phyloP scores from a whole-genome alignment of 1,140 invertebrate species.

The Condylostylus longicornis region DNA sequence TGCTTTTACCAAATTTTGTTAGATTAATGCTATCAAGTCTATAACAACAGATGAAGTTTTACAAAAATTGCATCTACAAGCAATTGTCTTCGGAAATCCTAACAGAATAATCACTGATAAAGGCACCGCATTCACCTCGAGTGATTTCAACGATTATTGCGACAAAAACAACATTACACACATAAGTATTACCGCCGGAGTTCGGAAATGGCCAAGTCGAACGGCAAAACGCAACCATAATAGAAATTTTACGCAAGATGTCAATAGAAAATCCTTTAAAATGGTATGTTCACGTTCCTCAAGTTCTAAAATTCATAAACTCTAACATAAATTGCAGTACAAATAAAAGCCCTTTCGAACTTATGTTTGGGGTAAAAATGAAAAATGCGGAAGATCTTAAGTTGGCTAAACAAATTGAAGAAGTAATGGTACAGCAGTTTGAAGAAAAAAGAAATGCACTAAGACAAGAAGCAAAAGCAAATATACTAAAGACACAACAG shows the following conservation, averaged over 20 bases:
- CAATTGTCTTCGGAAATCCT: constrained; percentile 22
- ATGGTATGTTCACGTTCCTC: no score
- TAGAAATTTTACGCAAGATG: no score
- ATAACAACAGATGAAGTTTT: constrained; percentile 13
- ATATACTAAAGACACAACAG: background rate
- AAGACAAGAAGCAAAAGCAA: background rate
- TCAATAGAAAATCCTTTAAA: no score
- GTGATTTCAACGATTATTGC: constrained; percentile 23
- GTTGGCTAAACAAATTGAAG: background rate
- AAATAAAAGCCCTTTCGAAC: background rate
- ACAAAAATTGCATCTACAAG: constrained; percentile 13
- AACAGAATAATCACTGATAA: constrained; percentile 21
- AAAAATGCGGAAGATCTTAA: background rate
- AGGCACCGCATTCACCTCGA: constrained; percentile 26
- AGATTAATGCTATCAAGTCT: no score
- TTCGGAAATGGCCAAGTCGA: constrained; percentile 8
- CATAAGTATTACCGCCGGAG: constrained; percentile 16
- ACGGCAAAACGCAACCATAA: background rate
- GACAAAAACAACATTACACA: constrained; percentile 12
- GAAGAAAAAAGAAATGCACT: background rate
- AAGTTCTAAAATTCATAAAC: no score
- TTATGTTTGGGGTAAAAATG: background rate
- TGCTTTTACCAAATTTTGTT: constrained; percentile 16
- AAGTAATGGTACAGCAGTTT: background rate
- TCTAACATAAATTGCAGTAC: background rate